These are phyloP conservation scores for Tragelaphus strepsiceros DNA, from an alignment of 2,113 vertebrate genomes.

Conservation along the genomic window DNA sequence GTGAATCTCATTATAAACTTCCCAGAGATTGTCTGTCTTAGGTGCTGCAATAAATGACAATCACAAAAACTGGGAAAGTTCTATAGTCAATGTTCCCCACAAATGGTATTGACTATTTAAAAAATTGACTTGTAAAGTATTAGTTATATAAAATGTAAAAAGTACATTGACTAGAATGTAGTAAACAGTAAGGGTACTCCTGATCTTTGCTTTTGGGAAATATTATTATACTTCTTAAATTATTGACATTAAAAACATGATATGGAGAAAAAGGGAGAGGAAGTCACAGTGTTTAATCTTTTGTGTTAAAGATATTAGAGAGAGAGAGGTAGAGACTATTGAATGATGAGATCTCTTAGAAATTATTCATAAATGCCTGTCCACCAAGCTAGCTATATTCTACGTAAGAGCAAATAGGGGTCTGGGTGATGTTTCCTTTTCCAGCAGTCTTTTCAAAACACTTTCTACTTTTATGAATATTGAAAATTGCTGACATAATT, in stretches of 20 bases:
- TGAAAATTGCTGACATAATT: constrained; percentile 38
- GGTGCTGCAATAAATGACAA: background rate
- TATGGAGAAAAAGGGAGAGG: background rate
- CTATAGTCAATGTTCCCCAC: background rate
- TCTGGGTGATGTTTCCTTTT: background rate
- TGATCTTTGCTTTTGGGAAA: background rate
- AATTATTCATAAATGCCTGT: background rate
- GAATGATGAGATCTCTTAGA: background rate
- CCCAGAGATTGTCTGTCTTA: background rate
- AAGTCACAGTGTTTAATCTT: background rate
- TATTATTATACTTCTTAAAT: background rate
- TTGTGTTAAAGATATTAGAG: background rate
- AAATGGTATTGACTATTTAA: background rate
- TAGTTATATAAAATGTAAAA: background rate
- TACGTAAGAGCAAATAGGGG: background rate
- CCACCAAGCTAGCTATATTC: background rate
- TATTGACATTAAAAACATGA: background rate
- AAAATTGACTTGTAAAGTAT: background rate
- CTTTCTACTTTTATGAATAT: background rate
- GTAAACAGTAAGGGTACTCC: background rate
- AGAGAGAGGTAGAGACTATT: background rate
- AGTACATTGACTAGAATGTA: background rate
- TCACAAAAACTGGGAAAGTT: constrained; percentile 7
- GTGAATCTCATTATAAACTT: background rate
- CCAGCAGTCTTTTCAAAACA: background rate